Conservation (phyloP, 2,113 vertebrate species). For the Mobula birostris region DNA sequence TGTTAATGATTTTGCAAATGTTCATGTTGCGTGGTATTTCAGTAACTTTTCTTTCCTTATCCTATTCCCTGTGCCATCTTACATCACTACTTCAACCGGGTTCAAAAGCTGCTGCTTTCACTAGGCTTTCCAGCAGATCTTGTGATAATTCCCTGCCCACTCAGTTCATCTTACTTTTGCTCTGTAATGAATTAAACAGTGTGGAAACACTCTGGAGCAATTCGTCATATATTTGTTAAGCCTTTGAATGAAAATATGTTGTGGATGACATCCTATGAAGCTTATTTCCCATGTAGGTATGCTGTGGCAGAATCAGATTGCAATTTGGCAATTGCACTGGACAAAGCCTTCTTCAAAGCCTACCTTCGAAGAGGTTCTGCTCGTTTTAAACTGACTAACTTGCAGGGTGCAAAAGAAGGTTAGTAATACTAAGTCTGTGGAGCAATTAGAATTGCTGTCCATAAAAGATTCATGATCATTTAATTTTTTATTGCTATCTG, state of each 20-base stretch:
- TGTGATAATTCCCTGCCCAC: too few relatives aligned
- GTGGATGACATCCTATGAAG: neutral
- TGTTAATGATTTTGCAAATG: neutral
- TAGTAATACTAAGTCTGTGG: neutral
- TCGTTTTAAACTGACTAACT: slow-evolving; percentile 69
- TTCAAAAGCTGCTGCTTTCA: too few relatives aligned
- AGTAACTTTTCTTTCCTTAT: too few relatives aligned
- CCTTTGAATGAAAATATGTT: neutral
- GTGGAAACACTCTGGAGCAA: too few relatives aligned
- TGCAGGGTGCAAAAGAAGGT: slow-evolving; percentile 81
- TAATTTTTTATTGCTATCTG: neutral
- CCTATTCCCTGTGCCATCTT: too few relatives aligned
- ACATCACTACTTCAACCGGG: neutral
- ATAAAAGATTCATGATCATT: neutral
- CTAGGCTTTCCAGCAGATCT: too few relatives aligned
- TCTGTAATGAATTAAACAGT: too few relatives aligned
- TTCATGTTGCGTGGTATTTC: neutral
- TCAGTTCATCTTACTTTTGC: too few relatives aligned
- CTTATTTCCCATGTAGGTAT: slow-evolving; percentile 57
- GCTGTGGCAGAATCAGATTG: slow-evolving; percentile 90
- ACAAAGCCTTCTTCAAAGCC: slow-evolving; percentile 75
- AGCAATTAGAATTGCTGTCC: neutral
- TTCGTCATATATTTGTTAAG: too few relatives aligned
- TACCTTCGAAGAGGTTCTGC: slow-evolving; percentile 75
- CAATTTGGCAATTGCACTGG: slow-evolving; percentile 81